Conservation (phyloP, 64 coral and sea anemone species). For the Hydrozoanthus tunicans region DNA sequence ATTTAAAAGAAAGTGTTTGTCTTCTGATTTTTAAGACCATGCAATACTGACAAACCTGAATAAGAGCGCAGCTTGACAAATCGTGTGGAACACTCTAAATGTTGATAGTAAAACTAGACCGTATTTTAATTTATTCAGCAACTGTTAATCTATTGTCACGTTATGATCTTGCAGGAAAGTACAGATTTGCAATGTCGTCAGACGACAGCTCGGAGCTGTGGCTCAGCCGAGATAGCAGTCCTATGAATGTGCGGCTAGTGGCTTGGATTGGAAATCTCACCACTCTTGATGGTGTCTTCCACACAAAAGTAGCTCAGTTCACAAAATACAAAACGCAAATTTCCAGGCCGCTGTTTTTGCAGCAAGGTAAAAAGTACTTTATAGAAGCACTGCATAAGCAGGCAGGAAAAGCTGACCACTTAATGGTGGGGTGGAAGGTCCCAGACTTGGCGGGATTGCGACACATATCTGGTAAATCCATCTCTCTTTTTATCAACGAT, state of each 20-base stretch:
- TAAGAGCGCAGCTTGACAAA: too few relatives aligned
- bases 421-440: slow-evolving; percentile 94
- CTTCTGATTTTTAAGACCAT: too few relatives aligned
- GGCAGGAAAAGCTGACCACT: slow-evolving; percentile 63
- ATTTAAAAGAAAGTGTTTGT: too few relatives aligned
- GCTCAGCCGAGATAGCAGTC: slow-evolving; percentile 79
- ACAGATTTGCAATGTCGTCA: slow-evolving; percentile 86
- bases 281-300: slow-evolving; percentile 49
- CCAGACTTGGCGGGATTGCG: slow-evolving; percentile 69
- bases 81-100: too few relatives aligned
- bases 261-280: slow-evolving; percentile 93
- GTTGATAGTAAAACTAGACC: too few relatives aligned
- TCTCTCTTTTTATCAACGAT: slow-evolving; percentile 85
- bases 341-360: slow-evolving; percentile 77
- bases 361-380: slow-evolving; percentile 78
- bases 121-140: too few relatives aligned
- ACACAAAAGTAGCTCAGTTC: slow-evolving; percentile 72
- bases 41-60: too few relatives aligned
- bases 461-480: slow-evolving; percentile 71
- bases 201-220: slow-evolving; percentile 97
- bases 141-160: neutral
- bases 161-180: slow-evolving; percentile 65
- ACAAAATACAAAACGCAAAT: slow-evolving; percentile 86
- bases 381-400: slow-evolving; percentile 96
- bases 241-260: slow-evolving; percentile 59